Conservation (phyloP, 2,888 invertebrate species). For the Perizoma flavofasciatum region DNA sequence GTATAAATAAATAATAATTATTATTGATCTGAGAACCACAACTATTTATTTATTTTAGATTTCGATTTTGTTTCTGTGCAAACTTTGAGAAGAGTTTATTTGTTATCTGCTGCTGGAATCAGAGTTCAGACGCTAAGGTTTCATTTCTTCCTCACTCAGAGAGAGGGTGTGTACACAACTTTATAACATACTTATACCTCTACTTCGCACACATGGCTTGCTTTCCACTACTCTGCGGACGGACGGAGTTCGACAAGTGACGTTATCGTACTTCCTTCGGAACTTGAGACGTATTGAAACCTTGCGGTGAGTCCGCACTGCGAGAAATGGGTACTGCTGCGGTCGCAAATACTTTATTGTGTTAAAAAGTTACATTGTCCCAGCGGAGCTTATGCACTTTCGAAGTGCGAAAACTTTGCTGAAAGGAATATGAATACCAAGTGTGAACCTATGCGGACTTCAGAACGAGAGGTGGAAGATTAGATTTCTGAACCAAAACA, state of each 20-base stretch:
- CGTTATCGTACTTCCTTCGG: conserved; percentile 28
- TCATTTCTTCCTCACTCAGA: too few relatives aligned
- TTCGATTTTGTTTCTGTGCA: too few relatives aligned
- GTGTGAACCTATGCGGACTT: too few relatives aligned
- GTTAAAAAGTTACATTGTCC: conserved; percentile 15
- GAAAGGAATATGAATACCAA: neutral
- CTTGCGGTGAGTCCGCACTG: conserved; percentile 4
- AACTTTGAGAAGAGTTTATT: too few relatives aligned
- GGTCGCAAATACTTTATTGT: conserved; percentile 6
- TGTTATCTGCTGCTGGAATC: too few relatives aligned
- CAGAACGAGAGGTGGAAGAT: too few relatives aligned
- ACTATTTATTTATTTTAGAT: too few relatives aligned
- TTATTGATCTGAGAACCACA: too few relatives aligned
- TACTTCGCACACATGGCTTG: neutral
- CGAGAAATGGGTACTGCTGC: neutral
- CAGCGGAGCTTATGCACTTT: conserved; percentile 6
- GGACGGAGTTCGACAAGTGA: conserved; percentile 19
- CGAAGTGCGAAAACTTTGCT: conserved; percentile 12
- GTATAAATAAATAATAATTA: too few relatives aligned
- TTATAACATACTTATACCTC: neutral
- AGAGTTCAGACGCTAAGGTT: too few relatives aligned
- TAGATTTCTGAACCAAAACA: too few relatives aligned
- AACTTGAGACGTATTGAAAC: conserved; percentile 13
- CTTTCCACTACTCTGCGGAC: neutral
- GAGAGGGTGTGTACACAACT: too few relatives aligned